Percentiles rank a stretch among this genome's conserved stretches.
phyloP scores from a whole-genome alignment of 2,888 invertebrate species.

The Drosophila prostipennis region DNA sequence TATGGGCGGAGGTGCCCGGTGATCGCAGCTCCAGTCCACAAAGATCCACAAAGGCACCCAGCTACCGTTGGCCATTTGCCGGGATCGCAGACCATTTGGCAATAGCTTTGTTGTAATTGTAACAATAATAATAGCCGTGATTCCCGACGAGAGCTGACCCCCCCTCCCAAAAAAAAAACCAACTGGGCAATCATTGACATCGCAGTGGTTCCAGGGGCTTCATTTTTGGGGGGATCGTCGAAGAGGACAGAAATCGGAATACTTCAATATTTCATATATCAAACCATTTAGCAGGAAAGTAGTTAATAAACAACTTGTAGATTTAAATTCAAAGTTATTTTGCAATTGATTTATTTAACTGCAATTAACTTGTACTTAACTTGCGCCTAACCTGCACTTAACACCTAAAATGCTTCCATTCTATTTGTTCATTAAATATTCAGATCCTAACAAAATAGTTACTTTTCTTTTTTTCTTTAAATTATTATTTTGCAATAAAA shows the following conservation, averaged over 20 bases:
- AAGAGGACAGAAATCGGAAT: background rate
- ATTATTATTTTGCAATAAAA: too few species aligned
- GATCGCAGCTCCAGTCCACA: constrained; percentile 2
- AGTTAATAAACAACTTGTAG: too few species aligned
- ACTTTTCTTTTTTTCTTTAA: too few species aligned
- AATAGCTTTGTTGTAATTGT: constrained; percentile 66
- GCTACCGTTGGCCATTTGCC: constrained; percentile 46
- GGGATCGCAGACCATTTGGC: constrained; percentile 60
- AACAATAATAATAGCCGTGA: constrained; percentile 58
- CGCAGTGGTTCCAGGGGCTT: constrained; percentile 1
- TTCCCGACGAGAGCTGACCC: constrained; percentile 27
- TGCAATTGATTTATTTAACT: too few species aligned
- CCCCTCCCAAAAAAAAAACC: constrained; percentile 4
- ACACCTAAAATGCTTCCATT: too few species aligned
- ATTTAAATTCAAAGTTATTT: too few species aligned
- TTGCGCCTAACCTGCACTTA: too few species aligned
- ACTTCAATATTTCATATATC: too few species aligned
- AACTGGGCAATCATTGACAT: constrained; percentile 40
- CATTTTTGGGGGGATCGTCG: background rate
- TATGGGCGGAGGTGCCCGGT: constrained; percentile 48
- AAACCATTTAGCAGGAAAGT: too few species aligned
- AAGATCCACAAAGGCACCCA: constrained; percentile 38
- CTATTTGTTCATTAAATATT: too few species aligned
- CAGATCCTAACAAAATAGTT: too few species aligned
- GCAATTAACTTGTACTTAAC: too few species aligned